Conservation (phyloP, 2,113 vertebrate genomes). For the Cebidichthys violaceus region DNA sequence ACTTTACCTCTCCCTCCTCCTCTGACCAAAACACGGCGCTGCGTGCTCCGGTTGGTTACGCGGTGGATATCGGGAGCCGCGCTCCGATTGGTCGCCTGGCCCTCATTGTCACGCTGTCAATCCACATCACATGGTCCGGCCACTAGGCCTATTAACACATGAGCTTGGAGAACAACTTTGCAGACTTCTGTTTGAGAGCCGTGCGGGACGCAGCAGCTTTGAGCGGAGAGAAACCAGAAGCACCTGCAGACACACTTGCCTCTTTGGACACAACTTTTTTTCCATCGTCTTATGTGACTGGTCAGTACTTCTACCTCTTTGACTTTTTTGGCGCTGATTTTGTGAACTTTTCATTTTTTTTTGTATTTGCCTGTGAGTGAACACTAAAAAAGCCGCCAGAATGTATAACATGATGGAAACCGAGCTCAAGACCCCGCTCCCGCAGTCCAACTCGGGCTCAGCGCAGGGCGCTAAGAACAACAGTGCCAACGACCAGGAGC, state of each 20-base stretch:
- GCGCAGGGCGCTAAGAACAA: constrained; percentile 80
- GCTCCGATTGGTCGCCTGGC: constrained; percentile 89
- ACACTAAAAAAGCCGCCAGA: constrained; percentile 68
- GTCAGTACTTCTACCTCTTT: constrained; percentile 72
- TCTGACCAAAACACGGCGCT: constrained; percentile 66
- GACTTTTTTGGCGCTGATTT: constrained; percentile 55
- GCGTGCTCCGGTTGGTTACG: constrained; percentile 61
- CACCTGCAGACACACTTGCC: constrained; percentile 62
- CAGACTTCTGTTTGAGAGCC: constrained; percentile 81
- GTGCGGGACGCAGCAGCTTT: constrained; percentile 61
- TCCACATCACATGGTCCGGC: constrained; percentile 84
- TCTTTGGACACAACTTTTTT: constrained; percentile 62
- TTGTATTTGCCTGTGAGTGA: constrained; percentile 62
- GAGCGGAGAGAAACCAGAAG: constrained; percentile 56
- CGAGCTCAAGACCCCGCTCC: constrained; percentile 91
- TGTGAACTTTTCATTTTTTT: constrained; percentile 50
- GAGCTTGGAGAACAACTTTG: constrained; percentile 82
- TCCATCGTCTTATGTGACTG: constrained; percentile 49
- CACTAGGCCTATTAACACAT: constrained; percentile 83
- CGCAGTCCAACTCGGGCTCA: constrained; percentile 86
- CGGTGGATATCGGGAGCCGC: constrained; percentile 59
- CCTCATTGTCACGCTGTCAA: constrained; percentile 91
- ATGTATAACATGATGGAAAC: constrained; percentile 99
- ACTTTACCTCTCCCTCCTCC: constrained; percentile 67
- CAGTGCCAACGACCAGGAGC: constrained; percentile 90